phyloP scores from a whole-genome alignment of 2,797 vertebrate genomes.

The Falco concolor region DNA sequence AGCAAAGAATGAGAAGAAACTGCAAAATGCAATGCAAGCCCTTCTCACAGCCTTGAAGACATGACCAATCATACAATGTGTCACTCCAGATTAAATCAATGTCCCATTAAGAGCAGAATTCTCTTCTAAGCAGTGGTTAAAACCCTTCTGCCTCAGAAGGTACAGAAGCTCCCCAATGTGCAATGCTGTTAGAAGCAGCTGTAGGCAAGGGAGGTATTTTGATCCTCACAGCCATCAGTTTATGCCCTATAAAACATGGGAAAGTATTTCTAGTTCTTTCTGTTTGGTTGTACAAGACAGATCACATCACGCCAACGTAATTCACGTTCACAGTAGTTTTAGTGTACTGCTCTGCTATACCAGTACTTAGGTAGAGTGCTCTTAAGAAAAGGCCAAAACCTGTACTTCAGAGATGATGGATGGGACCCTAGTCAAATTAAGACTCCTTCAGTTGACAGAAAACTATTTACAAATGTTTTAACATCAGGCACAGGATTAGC shows the following conservation, averaged over 20 bases:
- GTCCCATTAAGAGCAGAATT: not conserved
- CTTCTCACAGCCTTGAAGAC: constrained; percentile 12
- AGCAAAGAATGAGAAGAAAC: not conserved
- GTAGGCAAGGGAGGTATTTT: not conserved
- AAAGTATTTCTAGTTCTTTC: not conserved
- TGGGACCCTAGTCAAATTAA: not conserved
- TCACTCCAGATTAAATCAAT: constrained; percentile 3
- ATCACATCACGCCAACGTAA: not conserved
- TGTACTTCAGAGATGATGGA: not conserved
- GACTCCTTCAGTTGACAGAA: not conserved
- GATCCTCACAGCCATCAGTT: not conserved
- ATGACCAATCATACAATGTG: not conserved
- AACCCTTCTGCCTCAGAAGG: constrained; percentile 16
- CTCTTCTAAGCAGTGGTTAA: not conserved
- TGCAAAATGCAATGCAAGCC: not conserved
- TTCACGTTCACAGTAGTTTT: not conserved
- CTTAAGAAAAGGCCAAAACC: not conserved
- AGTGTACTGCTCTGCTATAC: not conserved
- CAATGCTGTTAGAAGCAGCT: constrained; percentile 3
- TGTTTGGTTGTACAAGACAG: not conserved
- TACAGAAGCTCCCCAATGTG: not conserved
- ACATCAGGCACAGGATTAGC: not conserved
- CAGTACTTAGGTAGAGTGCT: not conserved
- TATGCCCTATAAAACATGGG: not conserved
- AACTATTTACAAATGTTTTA: not conserved